Conservation (phyloP, 2,888 invertebrate species). For the Oithona nana region DNA sequence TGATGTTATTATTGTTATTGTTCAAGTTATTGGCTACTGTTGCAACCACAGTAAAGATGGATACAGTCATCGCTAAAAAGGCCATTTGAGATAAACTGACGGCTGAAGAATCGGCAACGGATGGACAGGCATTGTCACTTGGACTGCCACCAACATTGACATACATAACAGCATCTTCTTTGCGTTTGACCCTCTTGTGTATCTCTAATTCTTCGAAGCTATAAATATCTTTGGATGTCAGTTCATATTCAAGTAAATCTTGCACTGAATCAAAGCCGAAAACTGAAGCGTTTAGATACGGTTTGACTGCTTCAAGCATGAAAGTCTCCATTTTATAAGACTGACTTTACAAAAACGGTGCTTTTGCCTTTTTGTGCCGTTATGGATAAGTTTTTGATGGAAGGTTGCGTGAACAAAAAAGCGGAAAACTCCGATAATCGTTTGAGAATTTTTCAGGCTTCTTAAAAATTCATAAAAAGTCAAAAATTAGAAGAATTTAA, state of each 20-base stretch:
- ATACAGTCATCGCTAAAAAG: slow-evolving; percentile 18
- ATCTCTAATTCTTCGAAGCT: background rate
- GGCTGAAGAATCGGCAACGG: slow-evolving; percentile 19
- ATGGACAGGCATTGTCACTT: slow-evolving; percentile 14
- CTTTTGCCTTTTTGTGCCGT: no score
- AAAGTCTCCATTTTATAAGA: no score
- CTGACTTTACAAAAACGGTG: no score
- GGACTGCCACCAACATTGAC: background rate
- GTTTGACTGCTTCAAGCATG: no score
- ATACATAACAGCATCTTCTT: background rate
- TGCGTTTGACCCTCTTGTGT: background rate
- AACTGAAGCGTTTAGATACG: background rate
- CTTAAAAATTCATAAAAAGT: no score
- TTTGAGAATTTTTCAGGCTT: no score
- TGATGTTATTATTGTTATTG: slow-evolving; percentile 20
- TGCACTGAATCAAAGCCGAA: background rate
- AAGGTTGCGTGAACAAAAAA: no score
- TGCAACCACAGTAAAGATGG: slow-evolving; percentile 18
- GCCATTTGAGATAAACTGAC: slow-evolving; percentile 19
- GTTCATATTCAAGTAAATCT: background rate
- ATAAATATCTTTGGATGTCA: background rate
- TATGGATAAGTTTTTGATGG: no score
- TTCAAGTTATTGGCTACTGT: slow-evolving; percentile 20
- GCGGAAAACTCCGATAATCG: no score
- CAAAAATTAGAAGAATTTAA: no score